A percentile compares a stretch with the other conserved stretches of the same genome.
Conservation (phyloP, 1,140 invertebrate genomes). For the Aphidius ervi region DNA sequence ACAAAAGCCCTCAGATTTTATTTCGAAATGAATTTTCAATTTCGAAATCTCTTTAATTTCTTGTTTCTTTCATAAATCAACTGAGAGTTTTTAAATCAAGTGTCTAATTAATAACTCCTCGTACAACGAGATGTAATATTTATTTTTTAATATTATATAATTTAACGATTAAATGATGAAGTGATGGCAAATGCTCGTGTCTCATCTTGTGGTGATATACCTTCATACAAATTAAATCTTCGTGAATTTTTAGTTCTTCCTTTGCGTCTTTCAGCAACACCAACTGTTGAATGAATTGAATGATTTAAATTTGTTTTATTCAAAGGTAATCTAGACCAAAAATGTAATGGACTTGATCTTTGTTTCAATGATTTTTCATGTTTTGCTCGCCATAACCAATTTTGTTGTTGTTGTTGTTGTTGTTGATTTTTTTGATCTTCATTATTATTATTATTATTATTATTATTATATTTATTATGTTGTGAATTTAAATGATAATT, state of each 20-base stretch:
- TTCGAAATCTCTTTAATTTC: too few relatives aligned
- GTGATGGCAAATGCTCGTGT: slow-evolving; percentile 18
- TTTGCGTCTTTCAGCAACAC: background rate
- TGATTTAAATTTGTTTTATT: slow-evolving; percentile 31
- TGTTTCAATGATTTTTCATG: background rate
- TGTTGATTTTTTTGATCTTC: slow-evolving; percentile 18
- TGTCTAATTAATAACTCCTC: slow-evolving; percentile 18
- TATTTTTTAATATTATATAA: background rate
- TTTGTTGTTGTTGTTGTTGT: slow-evolving; percentile 23
- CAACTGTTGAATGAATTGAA: slow-evolving; percentile 9
- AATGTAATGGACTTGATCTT: slow-evolving; percentile 26
- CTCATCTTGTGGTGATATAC: slow-evolving; percentile 24
- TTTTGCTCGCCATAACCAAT: background rate
- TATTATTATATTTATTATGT: slow-evolving; percentile 2
- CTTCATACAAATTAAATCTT: slow-evolving; percentile 23
- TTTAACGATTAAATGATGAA: slow-evolving; percentile 22
- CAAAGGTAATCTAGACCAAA: slow-evolving; percentile 42
- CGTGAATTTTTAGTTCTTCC: slow-evolving; percentile 7
- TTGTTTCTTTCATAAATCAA: too few relatives aligned
- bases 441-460: too few relatives aligned
- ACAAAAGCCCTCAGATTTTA: background rate
- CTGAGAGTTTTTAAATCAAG: too few relatives aligned
- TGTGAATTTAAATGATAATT: slow-evolving; percentile 3
- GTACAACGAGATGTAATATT: background rate
- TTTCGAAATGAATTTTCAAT: too few relatives aligned